Conservation (phyloP, 2,797 vertebrate species). For the Lithobates pipiens region DNA sequence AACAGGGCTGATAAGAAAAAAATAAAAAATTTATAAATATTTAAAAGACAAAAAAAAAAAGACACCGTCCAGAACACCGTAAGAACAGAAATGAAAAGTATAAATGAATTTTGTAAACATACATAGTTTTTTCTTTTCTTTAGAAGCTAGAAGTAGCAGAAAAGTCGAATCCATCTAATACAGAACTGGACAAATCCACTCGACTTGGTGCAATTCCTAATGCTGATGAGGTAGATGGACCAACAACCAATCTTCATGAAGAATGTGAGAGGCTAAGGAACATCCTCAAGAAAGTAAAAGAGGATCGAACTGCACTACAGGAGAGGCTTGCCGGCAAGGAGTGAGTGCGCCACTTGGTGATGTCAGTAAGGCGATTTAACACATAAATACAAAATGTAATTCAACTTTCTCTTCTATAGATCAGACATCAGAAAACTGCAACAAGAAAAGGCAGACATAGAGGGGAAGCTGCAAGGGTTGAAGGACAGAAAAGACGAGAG, state of each 20-base stretch:
- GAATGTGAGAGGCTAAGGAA: slow-evolving; percentile 72
- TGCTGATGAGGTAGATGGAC: slow-evolving; percentile 62
- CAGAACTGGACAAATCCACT: slow-evolving; percentile 21
- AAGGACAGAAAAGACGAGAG: slow-evolving; percentile 66
- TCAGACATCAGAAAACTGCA: slow-evolving; percentile 75
- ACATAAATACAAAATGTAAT: no score
- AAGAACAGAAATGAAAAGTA: no score
- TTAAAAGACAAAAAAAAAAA: no score
- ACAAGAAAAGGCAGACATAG: slow-evolving; percentile 73
- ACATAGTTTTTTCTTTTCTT: not conserved
- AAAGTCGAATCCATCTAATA: slow-evolving; percentile 48
- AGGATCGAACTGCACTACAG: slow-evolving; percentile 77
- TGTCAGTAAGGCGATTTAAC: no score
- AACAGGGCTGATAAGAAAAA: no score
- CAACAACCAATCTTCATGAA: slow-evolving; percentile 58
- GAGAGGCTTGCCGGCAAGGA: slow-evolving; percentile 77
- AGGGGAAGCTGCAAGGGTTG: slow-evolving; percentile 73
- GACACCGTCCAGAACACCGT: no score
- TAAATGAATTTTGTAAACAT: no score
- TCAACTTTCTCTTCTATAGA: slow-evolving; percentile 61
- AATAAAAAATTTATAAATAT: no score
- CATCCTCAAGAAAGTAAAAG: slow-evolving; percentile 73
- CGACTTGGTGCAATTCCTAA: slow-evolving; percentile 55
- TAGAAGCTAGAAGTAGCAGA: slow-evolving; percentile 70
- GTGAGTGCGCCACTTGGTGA: slow-evolving; percentile 73